Percentiles rank a stretch among this genome's conserved stretches.
Evolutionary conservation across 2,113 vertebrate genomes (phyloP).

Genomic region (Gobiocypris rarus): DNA sequence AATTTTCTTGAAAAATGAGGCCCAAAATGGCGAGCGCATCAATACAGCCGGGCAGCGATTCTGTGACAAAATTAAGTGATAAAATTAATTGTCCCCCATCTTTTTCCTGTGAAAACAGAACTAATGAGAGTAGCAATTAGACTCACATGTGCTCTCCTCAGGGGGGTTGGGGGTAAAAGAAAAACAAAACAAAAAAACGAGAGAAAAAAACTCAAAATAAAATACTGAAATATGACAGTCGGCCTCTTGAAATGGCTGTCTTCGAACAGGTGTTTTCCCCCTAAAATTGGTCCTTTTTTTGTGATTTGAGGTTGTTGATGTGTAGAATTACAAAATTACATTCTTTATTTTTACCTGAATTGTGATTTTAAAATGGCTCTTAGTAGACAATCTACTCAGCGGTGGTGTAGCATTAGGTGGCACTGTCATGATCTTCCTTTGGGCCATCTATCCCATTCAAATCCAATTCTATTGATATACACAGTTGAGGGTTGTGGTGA

Average conservation of each 20-base stretch:
- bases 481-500: background rate
- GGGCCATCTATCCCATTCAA: background rate
- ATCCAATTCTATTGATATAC: background rate
- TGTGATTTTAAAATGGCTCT: slow-evolving; percentile 28
- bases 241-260: slow-evolving; percentile 60
- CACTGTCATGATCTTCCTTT: background rate
- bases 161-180: slow-evolving; percentile 65
- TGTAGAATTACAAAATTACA: background rate
- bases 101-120: slow-evolving; percentile 80
- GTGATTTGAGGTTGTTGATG: slow-evolving; percentile 57
- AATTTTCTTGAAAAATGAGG: slow-evolving; percentile 81
- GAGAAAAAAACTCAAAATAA: slow-evolving; percentile 62
- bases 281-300: slow-evolving; percentile 48
- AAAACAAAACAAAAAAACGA: slow-evolving; percentile 67
- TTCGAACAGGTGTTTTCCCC: background rate
- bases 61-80: slow-evolving; percentile 83
- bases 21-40: slow-evolving; percentile 70
- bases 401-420: background rate
- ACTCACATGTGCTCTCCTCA: slow-evolving; percentile 79
- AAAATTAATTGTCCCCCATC: slow-evolving; percentile 81
- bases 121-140: slow-evolving; percentile 84
- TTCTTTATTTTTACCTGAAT: background rate
- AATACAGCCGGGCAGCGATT: slow-evolving; percentile 68
- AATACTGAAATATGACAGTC: slow-evolving; percentile 66
- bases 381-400: background rate